phyloP scores from a whole-genome alignment of 2,888 invertebrate genomes.

The Esperia sulphurella region DNA sequence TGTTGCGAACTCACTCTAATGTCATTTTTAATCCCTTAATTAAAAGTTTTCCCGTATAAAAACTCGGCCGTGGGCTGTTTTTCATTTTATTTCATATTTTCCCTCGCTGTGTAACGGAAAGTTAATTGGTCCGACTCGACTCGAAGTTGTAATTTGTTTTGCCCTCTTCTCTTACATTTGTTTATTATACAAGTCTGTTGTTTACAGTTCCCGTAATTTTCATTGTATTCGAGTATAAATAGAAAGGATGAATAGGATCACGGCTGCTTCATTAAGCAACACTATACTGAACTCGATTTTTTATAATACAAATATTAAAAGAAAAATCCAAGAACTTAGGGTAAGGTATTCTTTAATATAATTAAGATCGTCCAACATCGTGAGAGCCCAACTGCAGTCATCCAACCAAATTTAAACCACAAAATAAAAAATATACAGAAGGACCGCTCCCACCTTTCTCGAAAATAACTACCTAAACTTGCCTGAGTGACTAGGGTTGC shows the following conservation, averaged over 20 bases:
- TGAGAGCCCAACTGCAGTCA: too few relatives aligned
- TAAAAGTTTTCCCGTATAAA: conserved; percentile 71
- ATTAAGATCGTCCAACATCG: too few relatives aligned
- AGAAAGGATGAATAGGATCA: not conserved
- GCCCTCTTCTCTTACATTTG: conserved; percentile 60
- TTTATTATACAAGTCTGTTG: conserved; percentile 59
- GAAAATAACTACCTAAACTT: too few relatives aligned
- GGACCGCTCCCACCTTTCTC: too few relatives aligned
- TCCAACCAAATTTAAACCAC: too few relatives aligned
- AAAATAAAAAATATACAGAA: too few relatives aligned
- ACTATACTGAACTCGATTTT: not conserved
- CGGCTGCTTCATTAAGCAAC: not conserved
- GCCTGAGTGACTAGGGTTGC: too few relatives aligned
- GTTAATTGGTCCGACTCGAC: conserved; percentile 74
- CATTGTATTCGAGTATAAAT: conserved; percentile 23
- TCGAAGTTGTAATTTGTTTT: conserved; percentile 75
- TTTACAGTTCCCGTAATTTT: conserved; percentile 46
- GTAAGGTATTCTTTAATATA: too few relatives aligned
- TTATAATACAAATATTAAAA: not conserved
- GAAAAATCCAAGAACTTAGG: too few relatives aligned
- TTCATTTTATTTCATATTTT: conserved; percentile 75
- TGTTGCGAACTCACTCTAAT: conserved; percentile 69
- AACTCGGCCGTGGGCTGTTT: conserved; percentile 62
- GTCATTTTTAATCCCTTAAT: conserved; percentile 79
- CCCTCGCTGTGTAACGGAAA: conserved; percentile 69